Base-by-base conservation (phyloP, 1,140 invertebrate species). In the Euura lappo region DNA sequence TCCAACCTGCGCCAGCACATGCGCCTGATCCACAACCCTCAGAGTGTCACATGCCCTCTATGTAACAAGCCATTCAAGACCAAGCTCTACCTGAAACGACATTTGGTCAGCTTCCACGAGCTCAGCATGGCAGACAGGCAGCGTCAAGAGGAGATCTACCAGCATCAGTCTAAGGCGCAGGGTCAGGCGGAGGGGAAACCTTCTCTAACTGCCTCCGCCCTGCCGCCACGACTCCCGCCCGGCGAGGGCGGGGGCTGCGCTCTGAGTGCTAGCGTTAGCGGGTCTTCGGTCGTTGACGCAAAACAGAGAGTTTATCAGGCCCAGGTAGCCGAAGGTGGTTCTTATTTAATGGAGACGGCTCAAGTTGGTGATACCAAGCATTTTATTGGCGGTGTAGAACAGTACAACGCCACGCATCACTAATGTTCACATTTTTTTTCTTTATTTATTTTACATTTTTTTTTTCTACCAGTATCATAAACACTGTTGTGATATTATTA, bases 1-100 rank as follows among this genome's bases (percentile, higher is more conserved):
- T 94, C 93, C 83, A 94, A 94, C 89, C 90, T 94, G 83, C 90
- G 93, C 79, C 93, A 94, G 88, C 93, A 94, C 88, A 93, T 94
- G 89, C 92, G 93, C 82, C 91, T 94, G 77, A 93, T 94, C 88
- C 93, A 94, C 89, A 92, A 93, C 89, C 92, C 93, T 81, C 92
- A 92, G 87, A 92, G 91, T 86, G 92, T 93, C 78, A 90, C 89
- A 84, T 94, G 93, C 89, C 89, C 89, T 82, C 89, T 92, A 77
- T 94, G 93, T 89, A 90, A 90, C 83, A 93, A 93, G 90, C 90
- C 90, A 82, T 94, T 94, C 89, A 93, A 93, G 90, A 93, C 92
- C 83, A 92, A 93, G 89, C 90, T 94, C 79, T 94, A 94, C 86
- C 89, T 94, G 79, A 91, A 92, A 80, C 90, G 93, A 71, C 93